Conservation (phyloP, 2,797 vertebrate genomes). For the Sternotherus odoratus region DNA sequence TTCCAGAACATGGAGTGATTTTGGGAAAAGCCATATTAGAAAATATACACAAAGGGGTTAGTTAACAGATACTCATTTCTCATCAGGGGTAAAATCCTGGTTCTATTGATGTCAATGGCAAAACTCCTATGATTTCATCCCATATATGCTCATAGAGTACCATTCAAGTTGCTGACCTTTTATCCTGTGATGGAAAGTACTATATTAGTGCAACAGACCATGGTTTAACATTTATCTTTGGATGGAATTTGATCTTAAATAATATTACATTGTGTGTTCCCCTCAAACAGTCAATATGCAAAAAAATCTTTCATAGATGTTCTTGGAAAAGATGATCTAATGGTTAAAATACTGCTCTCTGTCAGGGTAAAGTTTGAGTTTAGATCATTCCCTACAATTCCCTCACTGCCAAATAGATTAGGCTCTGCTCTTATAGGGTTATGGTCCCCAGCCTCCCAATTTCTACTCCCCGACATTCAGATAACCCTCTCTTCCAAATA, state of each 20-base stretch:
- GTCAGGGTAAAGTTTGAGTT: slow-evolving; percentile 34
- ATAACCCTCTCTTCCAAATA: neutral
- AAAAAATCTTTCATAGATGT: neutral
- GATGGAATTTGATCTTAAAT: neutral
- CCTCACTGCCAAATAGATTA: slow-evolving; percentile 8
- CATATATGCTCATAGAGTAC: neutral
- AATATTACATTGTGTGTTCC: neutral
- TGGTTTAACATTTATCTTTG: neutral
- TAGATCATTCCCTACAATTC: neutral
- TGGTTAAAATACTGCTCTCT: slow-evolving; percentile 46
- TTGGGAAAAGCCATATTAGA: neutral
- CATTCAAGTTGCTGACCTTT: neutral
- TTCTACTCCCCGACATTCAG: neutral
- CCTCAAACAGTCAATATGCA: neutral
- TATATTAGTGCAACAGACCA: slow-evolving; percentile 2
- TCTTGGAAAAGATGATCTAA: slow-evolving; percentile 33
- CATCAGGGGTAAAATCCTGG: neutral
- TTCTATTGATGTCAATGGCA: neutral
- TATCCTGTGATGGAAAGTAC: neutral
- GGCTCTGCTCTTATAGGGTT: neutral
- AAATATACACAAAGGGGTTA: neutral
- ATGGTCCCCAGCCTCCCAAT: neutral
- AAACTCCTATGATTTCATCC: neutral
- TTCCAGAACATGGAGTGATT: neutral
- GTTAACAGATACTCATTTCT: neutral